Evolutionary conservation across 2,113 vertebrate genomes (phyloP).

Genomic region (Sylvietta virens): DNA sequence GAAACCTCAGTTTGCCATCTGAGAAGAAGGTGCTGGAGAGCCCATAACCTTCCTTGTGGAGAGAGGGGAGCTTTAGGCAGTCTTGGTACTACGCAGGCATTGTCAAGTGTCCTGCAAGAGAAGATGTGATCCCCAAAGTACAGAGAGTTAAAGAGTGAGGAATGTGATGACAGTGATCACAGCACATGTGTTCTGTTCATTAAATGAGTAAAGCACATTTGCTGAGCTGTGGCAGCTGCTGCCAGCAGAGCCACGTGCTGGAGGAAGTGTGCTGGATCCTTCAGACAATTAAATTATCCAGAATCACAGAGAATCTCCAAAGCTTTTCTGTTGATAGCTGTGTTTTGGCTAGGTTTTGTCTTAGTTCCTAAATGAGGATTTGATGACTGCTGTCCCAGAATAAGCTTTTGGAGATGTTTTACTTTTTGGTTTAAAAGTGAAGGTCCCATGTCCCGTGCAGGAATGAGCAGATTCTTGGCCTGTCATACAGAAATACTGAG

Average conservation of each 20-base stretch:
- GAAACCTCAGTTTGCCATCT: neutral
- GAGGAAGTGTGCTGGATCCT: neutral
- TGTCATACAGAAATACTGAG: neutral
- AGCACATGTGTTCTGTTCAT: neutral
- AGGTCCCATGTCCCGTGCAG: neutral
- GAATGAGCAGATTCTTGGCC: neutral
- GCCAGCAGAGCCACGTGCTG: neutral
- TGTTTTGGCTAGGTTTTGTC: constrained; percentile 9
- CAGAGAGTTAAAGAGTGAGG: neutral
- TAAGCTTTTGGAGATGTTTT: neutral
- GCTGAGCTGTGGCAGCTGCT: neutral
- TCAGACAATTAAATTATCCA: neutral
- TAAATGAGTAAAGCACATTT: neutral
- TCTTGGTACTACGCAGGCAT: neutral
- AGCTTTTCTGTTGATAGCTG: neutral
- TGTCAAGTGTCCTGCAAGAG: neutral
- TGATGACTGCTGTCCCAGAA: neutral
- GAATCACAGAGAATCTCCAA: neutral
- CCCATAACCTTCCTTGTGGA: neutral
- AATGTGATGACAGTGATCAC: neutral
- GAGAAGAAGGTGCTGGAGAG: neutral
- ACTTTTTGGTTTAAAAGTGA: neutral
- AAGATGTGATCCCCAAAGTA: neutral
- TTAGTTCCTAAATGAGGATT: neutral
- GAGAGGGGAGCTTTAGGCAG: neutral